phyloP scores from a whole-genome alignment of 2,797 vertebrate species.

The Ispidina lecontei region DNA sequence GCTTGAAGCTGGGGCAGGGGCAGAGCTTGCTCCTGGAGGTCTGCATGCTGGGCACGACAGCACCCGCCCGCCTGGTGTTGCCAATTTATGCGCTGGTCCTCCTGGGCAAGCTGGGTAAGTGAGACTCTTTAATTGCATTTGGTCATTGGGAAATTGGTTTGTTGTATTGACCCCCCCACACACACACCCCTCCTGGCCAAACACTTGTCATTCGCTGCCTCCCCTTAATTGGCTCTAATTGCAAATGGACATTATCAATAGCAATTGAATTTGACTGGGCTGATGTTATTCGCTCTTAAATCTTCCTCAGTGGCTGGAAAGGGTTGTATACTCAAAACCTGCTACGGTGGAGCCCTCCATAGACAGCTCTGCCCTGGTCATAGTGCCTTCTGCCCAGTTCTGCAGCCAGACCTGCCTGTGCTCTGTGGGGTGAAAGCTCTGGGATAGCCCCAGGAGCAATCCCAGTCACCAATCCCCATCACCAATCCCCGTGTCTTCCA shows the following conservation, averaged over 20 bases:
- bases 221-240: slow-evolving; percentile 86
- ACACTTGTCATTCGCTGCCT: slow-evolving; percentile 80
- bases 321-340: background rate
- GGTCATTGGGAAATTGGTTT: slow-evolving; percentile 89
- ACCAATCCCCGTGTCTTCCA: background rate
- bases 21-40: slow-evolving; percentile 46
- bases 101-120: slow-evolving; percentile 73
- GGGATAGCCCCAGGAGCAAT: background rate
- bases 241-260: slow-evolving; percentile 85
- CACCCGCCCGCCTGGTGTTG: background rate
- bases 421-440: fast-evolving
- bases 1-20: slow-evolving; percentile 79
- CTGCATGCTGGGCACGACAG: slow-evolving; percentile 45
- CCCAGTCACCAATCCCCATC: background rate
- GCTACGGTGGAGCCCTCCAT: background rate
- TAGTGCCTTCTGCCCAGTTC: background rate
- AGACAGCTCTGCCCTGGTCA: background rate
- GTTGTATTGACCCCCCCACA: slow-evolving; percentile 74
- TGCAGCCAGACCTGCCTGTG: background rate
- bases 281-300: background rate
- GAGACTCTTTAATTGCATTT: slow-evolving; percentile 88
- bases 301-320: background rate
- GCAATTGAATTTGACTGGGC: slow-evolving; percentile 75
- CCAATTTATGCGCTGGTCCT: slow-evolving; percentile 86
- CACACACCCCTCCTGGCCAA: slow-evolving; percentile 71